Evolutionary conservation across 92 coral and sea anemone species (phyloP).

Genomic region (Epizoanthus scotinus): DNA sequence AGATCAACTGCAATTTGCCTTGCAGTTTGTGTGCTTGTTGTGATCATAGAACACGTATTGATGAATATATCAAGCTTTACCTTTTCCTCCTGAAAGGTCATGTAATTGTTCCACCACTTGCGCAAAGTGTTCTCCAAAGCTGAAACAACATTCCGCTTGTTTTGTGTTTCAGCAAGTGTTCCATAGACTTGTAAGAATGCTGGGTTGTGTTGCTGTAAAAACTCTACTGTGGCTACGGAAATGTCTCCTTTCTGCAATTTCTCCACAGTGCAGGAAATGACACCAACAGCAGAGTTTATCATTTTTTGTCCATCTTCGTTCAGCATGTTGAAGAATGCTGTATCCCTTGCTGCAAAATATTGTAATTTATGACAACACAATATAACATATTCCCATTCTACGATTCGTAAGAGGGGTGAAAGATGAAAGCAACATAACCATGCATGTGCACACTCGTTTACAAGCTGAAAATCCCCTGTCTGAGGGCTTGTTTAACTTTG

Average conservation of each 20-base stretch:
- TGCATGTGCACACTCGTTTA: too few relatives aligned
- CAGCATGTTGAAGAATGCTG: not conserved
- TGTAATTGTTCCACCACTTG: not conserved
- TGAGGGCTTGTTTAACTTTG: too few relatives aligned
- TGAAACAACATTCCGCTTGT: not conserved
- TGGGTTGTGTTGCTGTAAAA: not conserved
- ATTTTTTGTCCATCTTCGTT: slow-evolving; percentile 2
- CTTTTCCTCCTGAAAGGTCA: slow-evolving; percentile 6
- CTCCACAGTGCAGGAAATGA: not conserved
- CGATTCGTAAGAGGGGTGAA: not conserved
- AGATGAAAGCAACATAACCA: too few relatives aligned
- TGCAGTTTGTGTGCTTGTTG: not conserved
- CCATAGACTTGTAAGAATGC: not conserved
- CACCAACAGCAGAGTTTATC: not conserved
- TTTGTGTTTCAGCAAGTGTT: not conserved
- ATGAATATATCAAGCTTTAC: slow-evolving; percentile 20
- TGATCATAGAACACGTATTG: not conserved
- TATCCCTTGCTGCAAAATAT: not conserved
- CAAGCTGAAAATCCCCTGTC: too few relatives aligned
- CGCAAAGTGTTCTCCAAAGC: not conserved
- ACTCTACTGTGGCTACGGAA: not conserved
- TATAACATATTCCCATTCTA: not conserved
- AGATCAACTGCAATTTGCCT: not conserved
- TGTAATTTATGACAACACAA: not conserved
- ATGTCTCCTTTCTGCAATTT: not conserved